These are phyloP conservation scores for Epizoanthus scotinus DNA, from an alignment of 92 coral and sea anemone genomes.

Conservation along the genomic window DNA sequence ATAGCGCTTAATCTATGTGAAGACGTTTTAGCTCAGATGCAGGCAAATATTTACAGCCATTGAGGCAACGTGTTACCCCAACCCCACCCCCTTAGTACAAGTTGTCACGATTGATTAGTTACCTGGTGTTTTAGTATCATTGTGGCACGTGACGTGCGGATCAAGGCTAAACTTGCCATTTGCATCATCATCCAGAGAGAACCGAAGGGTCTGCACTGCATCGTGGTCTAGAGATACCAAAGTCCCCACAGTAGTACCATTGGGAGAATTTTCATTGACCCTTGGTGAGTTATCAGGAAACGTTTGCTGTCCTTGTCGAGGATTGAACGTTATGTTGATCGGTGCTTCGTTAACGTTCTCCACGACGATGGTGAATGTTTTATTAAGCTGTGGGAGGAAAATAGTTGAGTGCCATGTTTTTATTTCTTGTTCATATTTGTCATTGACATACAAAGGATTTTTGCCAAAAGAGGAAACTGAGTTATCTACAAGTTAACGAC, in stretches of 20 bases:
- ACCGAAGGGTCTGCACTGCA: conserved; percentile 73
- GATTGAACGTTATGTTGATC: conserved; percentile 71
- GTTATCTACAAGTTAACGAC: too few relatives aligned
- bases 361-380: conserved; percentile 74
- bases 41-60: too few relatives aligned
- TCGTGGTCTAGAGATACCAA: conserved; percentile 86
- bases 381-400: conserved; percentile 61
- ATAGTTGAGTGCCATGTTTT: too few relatives aligned
- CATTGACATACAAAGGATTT: too few relatives aligned
- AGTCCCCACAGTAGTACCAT: conserved; percentile 76
- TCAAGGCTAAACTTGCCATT: conserved; percentile 67
- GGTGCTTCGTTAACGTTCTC: conserved; percentile 91
- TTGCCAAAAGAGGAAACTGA: too few relatives aligned
- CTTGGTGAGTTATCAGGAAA: conserved; percentile 70
- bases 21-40: too few relatives aligned
- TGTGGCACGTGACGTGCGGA: conserved; percentile 64
- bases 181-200: conserved; percentile 72
- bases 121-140: conserved; percentile 64
- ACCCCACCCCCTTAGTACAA: too few relatives aligned
- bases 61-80: background rate
- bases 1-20: too few relatives aligned
- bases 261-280: conserved; percentile 79
- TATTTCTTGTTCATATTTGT: too few relatives aligned
- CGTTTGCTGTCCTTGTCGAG: conserved; percentile 77
- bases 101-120: background rate